phyloP scores from a whole-genome alignment of 1,140 invertebrate genomes.

The Drosophila lacertosa region DNA sequence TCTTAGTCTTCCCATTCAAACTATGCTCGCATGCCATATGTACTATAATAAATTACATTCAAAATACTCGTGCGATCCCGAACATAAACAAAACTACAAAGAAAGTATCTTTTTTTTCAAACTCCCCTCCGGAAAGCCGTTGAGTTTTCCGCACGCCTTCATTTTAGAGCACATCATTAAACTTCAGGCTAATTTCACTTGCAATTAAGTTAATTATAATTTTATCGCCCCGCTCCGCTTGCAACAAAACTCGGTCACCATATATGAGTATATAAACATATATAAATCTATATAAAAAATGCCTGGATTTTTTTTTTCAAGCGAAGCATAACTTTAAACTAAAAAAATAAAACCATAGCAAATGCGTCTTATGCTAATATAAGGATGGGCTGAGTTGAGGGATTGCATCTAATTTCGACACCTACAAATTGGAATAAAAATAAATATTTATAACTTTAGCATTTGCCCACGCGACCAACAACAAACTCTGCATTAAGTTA shows the following conservation, averaged over 20 bases:
- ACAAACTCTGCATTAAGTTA: no score
- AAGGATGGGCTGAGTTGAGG: conserved; percentile 5
- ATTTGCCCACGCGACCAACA: conserved; percentile 53
- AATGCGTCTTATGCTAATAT: conserved; percentile 49
- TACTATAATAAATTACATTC: conserved; percentile 37
- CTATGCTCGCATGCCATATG: conserved; percentile 14
- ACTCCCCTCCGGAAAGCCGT: background rate
- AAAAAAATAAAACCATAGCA: conserved; percentile 22
- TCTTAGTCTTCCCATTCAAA: conserved; percentile 15
- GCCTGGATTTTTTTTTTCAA: conserved; percentile 32
- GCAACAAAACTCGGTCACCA: conserved; percentile 59
- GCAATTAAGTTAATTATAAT: conserved; percentile 80
- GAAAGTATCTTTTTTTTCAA: conserved; percentile 26
- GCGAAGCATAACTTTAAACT: conserved; percentile 54
- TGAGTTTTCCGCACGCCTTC: conserved; percentile 52
- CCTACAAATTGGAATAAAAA: conserved; percentile 49
- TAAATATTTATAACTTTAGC: conserved; percentile 69
- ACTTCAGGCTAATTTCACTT: conserved; percentile 74
- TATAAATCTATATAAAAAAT: conserved; percentile 47
- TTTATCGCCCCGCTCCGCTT: conserved; percentile 55
- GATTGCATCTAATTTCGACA: conserved; percentile 40
- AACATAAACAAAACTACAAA: conserved; percentile 45
- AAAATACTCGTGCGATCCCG: conserved; percentile 2
- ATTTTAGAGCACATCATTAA: conserved; percentile 64
- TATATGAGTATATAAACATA: conserved; percentile 44